These are phyloP conservation scores for Vannuccia rotundouncinata DNA, from an alignment of 2,888 invertebrate genomes.

Conservation along the genomic window DNA sequence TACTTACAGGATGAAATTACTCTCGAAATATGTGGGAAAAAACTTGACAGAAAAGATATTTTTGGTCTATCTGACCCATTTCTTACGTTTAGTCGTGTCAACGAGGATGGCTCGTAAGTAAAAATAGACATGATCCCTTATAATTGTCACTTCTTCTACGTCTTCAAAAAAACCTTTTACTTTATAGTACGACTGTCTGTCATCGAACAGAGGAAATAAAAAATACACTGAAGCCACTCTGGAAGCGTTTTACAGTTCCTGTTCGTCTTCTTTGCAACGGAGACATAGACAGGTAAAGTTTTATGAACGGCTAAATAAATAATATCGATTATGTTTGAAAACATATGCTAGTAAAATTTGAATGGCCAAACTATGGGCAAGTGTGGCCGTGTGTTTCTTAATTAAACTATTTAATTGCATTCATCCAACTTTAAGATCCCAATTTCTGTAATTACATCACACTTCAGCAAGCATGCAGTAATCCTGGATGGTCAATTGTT, in stretches of 20 bases:
- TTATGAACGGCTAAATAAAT: too few species aligned
- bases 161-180: neutral
- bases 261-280: slow-evolving; percentile 59
- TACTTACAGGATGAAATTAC: slow-evolving; percentile 49
- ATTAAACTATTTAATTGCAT: too few species aligned
- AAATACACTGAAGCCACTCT: slow-evolving; percentile 60
- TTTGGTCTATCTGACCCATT: slow-evolving; percentile 60
- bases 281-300: slow-evolving; percentile 57
- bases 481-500: too few species aligned
- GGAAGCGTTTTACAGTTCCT: slow-evolving; percentile 59
- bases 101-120: slow-evolving; percentile 57
- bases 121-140: slow-evolving; percentile 29
- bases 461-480: too few species aligned
- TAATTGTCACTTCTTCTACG: neutral
- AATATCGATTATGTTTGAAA: too few species aligned
- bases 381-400: too few species aligned
- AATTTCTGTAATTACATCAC: too few species aligned
- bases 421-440: too few species aligned
- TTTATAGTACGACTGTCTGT: neutral
- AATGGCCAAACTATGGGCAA: too few species aligned
- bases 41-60: slow-evolving; percentile 59
- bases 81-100: slow-evolving; percentile 55
- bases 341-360: too few species aligned
- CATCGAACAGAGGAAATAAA: slow-evolving; percentile 61
- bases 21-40: slow-evolving; percentile 53